Percentiles rank a stretch among this genome's conserved stretches.
These are phyloP conservation scores for Tamias sibiricus DNA, from an alignment of 2,113 vertebrate species.

Conservation along the genomic window DNA sequence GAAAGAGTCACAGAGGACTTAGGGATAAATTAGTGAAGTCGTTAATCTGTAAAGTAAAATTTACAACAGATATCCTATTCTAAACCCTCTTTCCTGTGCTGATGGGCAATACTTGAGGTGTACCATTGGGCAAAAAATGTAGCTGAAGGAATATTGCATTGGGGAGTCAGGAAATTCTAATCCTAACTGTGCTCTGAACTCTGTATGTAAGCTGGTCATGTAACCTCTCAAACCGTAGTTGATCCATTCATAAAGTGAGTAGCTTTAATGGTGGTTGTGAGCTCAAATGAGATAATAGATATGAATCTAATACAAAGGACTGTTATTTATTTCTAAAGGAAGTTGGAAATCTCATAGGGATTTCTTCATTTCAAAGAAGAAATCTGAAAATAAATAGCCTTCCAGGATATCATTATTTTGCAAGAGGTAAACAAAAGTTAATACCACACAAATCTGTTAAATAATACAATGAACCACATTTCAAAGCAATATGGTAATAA, in stretches of 20 bases:
- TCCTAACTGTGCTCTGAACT: neutral
- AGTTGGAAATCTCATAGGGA: neutral
- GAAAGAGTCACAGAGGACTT: neutral
- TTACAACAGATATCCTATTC: neutral
- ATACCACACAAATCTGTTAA: neutral
- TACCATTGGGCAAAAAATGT: neutral
- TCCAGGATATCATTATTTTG: conserved; percentile 12
- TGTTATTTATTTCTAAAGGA: conserved; percentile 38
- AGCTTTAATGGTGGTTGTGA: neutral
- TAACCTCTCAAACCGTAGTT: neutral
- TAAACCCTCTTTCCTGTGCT: neutral
- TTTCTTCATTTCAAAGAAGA: conserved; percentile 34
- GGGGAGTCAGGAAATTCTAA: neutral
- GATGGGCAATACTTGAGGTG: neutral
- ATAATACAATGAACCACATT: neutral
- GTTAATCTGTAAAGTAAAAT: neutral
- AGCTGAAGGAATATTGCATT: neutral
- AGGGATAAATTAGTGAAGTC: neutral
- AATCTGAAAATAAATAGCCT: neutral
- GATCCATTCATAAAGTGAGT: neutral
- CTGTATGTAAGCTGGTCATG: neutral
- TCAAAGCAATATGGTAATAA: neutral
- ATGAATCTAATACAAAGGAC: neutral
- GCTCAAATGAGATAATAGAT: neutral
- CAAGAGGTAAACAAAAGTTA: neutral